Evolutionary conservation across 2,113 vertebrate genomes (phyloP).

Genomic region (Isurus oxyrinchus): DNA sequence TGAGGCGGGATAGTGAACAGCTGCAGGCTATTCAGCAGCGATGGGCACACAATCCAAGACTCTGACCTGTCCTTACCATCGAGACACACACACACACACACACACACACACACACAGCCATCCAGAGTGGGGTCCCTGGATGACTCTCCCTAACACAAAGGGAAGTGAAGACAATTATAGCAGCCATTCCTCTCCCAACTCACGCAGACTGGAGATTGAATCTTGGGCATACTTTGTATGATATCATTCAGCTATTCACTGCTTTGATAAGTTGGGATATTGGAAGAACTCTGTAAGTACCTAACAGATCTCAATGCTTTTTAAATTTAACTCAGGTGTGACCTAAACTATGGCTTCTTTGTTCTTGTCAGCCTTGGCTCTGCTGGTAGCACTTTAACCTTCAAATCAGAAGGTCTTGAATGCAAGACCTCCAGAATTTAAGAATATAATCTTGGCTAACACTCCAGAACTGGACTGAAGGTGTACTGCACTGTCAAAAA

Average conservation of each 20-base stretch:
- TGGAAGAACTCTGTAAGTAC: neutral
- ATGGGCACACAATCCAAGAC: too few species aligned
- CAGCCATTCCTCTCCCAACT: neutral
- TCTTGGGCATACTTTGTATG: neutral
- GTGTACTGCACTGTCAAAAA: too few species aligned
- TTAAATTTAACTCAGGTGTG: neutral
- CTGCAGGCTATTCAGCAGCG: neutral
- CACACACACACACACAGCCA: neutral
- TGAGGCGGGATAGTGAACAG: neutral
- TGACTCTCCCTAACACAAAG: neutral
- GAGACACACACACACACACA: too few species aligned
- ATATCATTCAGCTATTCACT: neutral
- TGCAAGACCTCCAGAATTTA: too few species aligned
- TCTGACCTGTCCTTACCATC: too few species aligned
- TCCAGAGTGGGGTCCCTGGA: neutral
- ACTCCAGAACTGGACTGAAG: too few species aligned
- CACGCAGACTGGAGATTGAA: neutral
- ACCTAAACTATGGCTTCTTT: neutral
- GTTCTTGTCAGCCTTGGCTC: too few species aligned
- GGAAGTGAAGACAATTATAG: neutral
- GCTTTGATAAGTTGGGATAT: neutral
- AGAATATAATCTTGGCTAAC: too few species aligned
- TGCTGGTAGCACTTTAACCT: too few species aligned
- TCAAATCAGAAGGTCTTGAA: too few species aligned
- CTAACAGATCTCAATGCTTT: neutral